phyloP scores from a whole-genome alignment of 1,140 invertebrate genomes.

The Eumaeus atala region DNA sequence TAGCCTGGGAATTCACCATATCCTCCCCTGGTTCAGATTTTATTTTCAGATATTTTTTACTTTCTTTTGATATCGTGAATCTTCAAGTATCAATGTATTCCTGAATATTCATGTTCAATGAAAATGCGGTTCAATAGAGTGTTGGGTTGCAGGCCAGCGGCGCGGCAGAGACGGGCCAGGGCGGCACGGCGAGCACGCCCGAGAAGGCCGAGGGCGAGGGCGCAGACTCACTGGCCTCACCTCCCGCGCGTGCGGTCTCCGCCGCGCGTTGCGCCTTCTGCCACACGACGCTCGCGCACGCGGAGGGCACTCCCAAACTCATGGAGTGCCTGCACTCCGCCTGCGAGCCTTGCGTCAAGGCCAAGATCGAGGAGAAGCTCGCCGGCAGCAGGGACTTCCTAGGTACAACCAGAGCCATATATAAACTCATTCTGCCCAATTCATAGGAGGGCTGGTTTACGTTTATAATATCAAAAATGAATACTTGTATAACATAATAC shows the following conservation, averaged over 20 bases:
- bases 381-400: conserved; percentile 50
- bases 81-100: neutral
- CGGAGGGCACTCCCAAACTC: conserved; percentile 79
- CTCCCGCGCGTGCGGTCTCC: conserved; percentile 35
- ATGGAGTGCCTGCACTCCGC: conserved; percentile 90
- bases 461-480: too few species aligned
- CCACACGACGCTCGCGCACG: conserved; percentile 35
- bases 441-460: too few species aligned
- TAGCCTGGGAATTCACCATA: too few species aligned
- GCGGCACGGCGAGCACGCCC: conserved; percentile 12
- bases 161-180: conserved; percentile 14
- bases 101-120: neutral
- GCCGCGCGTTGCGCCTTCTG: conserved; percentile 55
- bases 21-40: too few species aligned
- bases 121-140: too few species aligned
- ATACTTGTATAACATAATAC: too few species aligned
- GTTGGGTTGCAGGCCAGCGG: conserved; percentile 14
- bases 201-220: conserved; percentile 30
- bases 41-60: too few species aligned
- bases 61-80: too few species aligned
- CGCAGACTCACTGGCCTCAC: conserved; percentile 59
- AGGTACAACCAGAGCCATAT: conserved; percentile 27
- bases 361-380: conserved; percentile 78
- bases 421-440: neutral
- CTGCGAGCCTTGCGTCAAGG: conserved; percentile 83